A percentile compares a stretch with the other conserved stretches of the same genome.
Conservation (phyloP, 2,113 vertebrate species). For the Archocentrus centrarchus region DNA sequence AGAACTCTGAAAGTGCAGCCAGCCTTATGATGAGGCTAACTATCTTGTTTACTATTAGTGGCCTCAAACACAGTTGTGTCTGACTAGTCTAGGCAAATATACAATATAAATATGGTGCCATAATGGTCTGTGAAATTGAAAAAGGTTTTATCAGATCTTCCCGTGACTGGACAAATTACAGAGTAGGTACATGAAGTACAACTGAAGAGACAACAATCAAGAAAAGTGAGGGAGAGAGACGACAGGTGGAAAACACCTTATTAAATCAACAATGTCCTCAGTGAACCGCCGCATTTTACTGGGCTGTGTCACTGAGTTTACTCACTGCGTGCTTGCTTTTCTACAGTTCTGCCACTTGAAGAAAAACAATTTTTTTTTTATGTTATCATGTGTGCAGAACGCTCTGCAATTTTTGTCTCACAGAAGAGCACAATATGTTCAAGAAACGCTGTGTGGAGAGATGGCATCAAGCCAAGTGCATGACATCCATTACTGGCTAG, state of each 20-base stretch:
- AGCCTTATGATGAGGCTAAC: neutral
- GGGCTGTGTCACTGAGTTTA: slow-evolving; percentile 55
- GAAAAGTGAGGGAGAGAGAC: slow-evolving; percentile 8
- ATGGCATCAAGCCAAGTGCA: slow-evolving; percentile 52
- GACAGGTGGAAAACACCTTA: slow-evolving; percentile 42
- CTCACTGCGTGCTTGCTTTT: slow-evolving; percentile 30
- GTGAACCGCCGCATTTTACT: slow-evolving; percentile 11
- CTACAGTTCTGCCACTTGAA: slow-evolving; percentile 41
- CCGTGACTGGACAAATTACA: slow-evolving; percentile 20
- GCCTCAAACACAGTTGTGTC: slow-evolving; percentile 24
- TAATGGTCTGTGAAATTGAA: slow-evolving; percentile 18
- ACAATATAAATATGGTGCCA: neutral
- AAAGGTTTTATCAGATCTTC: slow-evolving; percentile 49
- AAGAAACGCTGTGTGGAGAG: slow-evolving; percentile 4
- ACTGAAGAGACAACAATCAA: slow-evolving; percentile 32
- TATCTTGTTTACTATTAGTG: slow-evolving; percentile 23
- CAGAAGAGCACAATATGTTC: neutral
- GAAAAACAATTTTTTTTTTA: slow-evolving; percentile 55
- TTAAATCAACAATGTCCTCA: slow-evolving; percentile 45
- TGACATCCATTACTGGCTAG: slow-evolving; percentile 66
- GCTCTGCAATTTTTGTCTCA: slow-evolving; percentile 6
- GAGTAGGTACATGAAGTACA: neutral
- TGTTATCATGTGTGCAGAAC: slow-evolving; percentile 53
- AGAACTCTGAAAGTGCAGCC: neutral
- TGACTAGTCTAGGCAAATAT: neutral